Evolutionary conservation across 2,797 vertebrate species (phyloP), one percentile per base, ranked within the genome.

Genomic region (Muscicapa striata): DNA sequence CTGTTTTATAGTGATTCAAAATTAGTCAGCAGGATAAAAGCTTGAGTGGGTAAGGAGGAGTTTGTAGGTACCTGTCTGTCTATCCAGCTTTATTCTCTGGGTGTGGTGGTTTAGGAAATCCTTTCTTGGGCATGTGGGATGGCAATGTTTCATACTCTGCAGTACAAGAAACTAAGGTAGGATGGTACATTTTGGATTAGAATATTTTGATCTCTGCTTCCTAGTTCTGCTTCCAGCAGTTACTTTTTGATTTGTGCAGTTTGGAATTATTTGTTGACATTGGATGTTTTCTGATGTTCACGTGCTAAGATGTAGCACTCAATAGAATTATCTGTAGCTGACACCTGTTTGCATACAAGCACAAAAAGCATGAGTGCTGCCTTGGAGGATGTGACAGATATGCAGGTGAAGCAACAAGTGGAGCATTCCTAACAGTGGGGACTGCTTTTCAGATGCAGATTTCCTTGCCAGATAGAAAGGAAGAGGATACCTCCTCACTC

Each of bases 121-220:
- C 6, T 57, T 74, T 82, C 24, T 46, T 29, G 30, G 19, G 21
- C 73, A 16, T 0, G 0, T 40, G 17, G 5, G 30, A 16, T 27
- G 61, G 18, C 15, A 62, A 0, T 38, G 8, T 67, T 73, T 38
- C 19, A 13, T 70, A 13, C 8, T 78, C 8, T 1, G 21, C 48
- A 64, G 15, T 74, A 9, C 2, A 22, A 14, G 5, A 75, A 68
- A n/a, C 32, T 41, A 40, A 75, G 17, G 11, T 55, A 43, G 34
- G 19, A 16, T 59, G 15, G 12, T 76, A 12, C 3, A 2, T 43
- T 70, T 68, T 36, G 10, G 14, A 12, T 54, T 49, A 16, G 21
- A 49, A 41, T 36, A 5, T 51, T 26, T 69, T 43, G 26, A 6
- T 90, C 13, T 74, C 9, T 52, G 15, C 30, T 82, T 87, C 13